Conservation (phyloP, 2,113 vertebrate genomes). For the Drymodes brunneopygia region DNA sequence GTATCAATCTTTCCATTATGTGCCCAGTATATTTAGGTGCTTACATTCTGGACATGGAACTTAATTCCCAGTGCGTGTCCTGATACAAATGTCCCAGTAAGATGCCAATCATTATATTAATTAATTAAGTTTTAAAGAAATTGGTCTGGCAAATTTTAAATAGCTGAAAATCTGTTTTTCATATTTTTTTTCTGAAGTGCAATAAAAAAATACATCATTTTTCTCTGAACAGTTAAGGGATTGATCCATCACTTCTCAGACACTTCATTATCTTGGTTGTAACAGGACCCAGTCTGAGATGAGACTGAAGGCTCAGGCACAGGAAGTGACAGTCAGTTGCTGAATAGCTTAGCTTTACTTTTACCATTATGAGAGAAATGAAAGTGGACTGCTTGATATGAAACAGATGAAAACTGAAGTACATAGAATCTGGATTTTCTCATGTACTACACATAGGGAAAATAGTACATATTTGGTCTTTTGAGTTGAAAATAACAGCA, state of each 20-base stretch:
- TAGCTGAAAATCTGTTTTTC: background rate
- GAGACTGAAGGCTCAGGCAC: background rate
- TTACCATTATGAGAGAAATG: background rate
- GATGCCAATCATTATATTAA: background rate
- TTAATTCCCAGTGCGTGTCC: background rate
- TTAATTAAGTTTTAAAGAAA: background rate
- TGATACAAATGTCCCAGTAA: background rate
- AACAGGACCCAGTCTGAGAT: background rate
- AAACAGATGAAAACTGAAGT: background rate
- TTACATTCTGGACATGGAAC: background rate
- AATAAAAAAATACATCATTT: background rate
- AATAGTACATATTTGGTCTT: background rate
- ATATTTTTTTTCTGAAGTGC: background rate
- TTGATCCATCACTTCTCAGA: background rate
- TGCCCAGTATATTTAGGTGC: background rate
- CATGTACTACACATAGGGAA: background rate
- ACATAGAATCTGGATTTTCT: background rate
- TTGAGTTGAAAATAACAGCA: background rate
- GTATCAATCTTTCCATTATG: constrained; percentile 11
- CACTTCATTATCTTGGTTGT: background rate
- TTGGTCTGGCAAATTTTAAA: background rate
- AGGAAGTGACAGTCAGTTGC: background rate
- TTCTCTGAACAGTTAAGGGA: background rate
- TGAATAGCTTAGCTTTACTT: background rate
- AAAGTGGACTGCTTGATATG: background rate